Conservation (phyloP, 2,113 vertebrate species). For the Ibidorhyncha struthersii region DNA sequence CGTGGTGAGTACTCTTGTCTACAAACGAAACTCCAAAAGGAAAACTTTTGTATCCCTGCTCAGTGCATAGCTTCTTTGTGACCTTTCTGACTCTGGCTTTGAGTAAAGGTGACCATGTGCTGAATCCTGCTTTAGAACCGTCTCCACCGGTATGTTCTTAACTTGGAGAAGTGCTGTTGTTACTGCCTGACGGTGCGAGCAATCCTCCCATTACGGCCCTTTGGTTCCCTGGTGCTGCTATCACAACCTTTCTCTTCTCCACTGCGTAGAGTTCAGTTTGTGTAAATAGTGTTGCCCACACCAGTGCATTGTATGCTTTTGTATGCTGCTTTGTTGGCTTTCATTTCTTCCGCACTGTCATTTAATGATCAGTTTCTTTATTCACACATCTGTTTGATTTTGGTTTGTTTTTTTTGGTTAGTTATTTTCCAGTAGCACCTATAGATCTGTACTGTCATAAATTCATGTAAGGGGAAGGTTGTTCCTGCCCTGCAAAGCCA, state of each 20-base stretch:
- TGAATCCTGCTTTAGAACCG: neutral
- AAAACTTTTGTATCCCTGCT: neutral
- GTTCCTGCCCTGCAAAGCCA: neutral
- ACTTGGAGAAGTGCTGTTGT: neutral
- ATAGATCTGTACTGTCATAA: neutral
- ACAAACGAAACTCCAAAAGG: neutral
- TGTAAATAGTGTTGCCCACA: neutral
- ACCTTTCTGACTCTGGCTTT: neutral
- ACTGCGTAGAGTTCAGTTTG: neutral
- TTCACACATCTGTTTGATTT: neutral
- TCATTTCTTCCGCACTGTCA: neutral
- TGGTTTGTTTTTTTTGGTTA: neutral
- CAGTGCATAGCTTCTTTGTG: neutral
- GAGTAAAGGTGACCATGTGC: neutral
- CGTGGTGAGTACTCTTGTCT: accelerated
- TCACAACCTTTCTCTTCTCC: neutral
- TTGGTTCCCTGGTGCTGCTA: neutral
- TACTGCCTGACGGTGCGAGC: neutral
- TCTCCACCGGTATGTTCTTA: neutral
- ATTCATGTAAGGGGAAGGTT: neutral
- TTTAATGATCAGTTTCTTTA: neutral
- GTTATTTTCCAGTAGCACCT: neutral
- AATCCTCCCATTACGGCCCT: accelerated
- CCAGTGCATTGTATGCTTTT: neutral
- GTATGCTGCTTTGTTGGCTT: neutral